These are phyloP conservation scores for Ochropacha duplaris DNA, from an alignment of 2,888 invertebrate genomes.

Conservation along the genomic window DNA sequence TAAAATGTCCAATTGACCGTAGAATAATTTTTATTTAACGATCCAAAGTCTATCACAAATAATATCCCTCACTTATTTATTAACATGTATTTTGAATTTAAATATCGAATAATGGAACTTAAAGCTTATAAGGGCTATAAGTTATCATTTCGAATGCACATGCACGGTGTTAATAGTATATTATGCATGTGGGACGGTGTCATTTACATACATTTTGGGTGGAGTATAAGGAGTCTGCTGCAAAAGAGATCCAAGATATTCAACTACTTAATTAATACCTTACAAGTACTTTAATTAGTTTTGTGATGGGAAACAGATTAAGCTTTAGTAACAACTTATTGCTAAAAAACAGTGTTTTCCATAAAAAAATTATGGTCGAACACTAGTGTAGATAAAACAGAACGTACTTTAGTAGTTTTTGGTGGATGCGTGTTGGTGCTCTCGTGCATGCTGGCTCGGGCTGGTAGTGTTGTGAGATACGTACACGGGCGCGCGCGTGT, in stretches of 20 bases:
- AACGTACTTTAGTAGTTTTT: too few relatives aligned
- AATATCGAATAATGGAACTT: background rate
- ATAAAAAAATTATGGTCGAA: too few relatives aligned
- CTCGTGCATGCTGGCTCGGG: background rate
- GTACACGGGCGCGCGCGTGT: conserved; percentile 8
- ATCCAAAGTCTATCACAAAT: background rate
- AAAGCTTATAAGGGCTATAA: background rate
- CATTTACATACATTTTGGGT: background rate
- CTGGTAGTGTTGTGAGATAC: conserved; percentile 13
- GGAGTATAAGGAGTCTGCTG: background rate
- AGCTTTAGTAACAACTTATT: too few relatives aligned
- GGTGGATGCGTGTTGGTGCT: background rate
- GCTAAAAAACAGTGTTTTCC: too few relatives aligned
- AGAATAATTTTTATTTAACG: background rate
- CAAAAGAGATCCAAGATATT: background rate
- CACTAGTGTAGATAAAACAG: too few relatives aligned
- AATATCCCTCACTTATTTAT: background rate
- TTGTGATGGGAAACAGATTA: too few relatives aligned
- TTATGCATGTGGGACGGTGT: background rate
- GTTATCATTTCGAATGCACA: background rate
- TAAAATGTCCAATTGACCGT: background rate
- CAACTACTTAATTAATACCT: too few relatives aligned
- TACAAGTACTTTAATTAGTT: background rate
- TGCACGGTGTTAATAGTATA: background rate
- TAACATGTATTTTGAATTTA: background rate